phyloP scores from a whole-genome alignment of 2,113 vertebrate species.

The Lontra canadensis region DNA sequence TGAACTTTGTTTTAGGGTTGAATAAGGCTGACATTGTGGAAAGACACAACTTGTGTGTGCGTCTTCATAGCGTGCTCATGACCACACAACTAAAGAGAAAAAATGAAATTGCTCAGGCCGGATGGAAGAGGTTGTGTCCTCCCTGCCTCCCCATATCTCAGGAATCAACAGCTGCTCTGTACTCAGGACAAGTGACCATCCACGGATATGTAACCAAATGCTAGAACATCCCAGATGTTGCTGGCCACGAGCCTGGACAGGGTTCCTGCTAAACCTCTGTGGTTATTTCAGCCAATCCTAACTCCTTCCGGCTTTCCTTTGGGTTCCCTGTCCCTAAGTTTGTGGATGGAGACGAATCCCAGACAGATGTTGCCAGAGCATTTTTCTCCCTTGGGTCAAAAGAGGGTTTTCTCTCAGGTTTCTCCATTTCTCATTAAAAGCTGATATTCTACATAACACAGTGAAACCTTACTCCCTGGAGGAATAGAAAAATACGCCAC shows the following conservation, averaged over 20 bases:
- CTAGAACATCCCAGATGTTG: not conserved
- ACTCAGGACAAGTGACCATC: not conserved
- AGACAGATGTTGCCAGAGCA: constrained; percentile 50
- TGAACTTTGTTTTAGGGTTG: not conserved
- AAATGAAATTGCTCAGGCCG: not conserved
- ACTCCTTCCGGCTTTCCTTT: not conserved
- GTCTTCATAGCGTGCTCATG: not conserved
- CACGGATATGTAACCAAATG: accelerated
- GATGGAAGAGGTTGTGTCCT: not conserved
- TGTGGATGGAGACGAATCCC: constrained; percentile 13
- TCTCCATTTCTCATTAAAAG: constrained; percentile 67
- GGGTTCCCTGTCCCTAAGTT: not conserved
- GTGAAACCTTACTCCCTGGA: constrained; percentile 61
- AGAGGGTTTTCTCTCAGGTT: not conserved
- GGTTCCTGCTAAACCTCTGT: not conserved
- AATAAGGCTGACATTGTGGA: not conserved
- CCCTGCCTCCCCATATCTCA: not conserved
- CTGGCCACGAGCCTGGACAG: not conserved
- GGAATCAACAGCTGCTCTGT: not conserved
- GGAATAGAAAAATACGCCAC: constrained; percentile 68
- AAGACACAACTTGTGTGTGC: not conserved
- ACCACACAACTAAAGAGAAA: not conserved
- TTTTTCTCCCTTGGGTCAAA: not conserved
- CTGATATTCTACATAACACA: constrained; percentile 58
- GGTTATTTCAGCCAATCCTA: not conserved